These are phyloP conservation scores for Conopomorpha cramerella DNA, from an alignment of 1,140 invertebrate genomes.

Conservation along the genomic window DNA sequence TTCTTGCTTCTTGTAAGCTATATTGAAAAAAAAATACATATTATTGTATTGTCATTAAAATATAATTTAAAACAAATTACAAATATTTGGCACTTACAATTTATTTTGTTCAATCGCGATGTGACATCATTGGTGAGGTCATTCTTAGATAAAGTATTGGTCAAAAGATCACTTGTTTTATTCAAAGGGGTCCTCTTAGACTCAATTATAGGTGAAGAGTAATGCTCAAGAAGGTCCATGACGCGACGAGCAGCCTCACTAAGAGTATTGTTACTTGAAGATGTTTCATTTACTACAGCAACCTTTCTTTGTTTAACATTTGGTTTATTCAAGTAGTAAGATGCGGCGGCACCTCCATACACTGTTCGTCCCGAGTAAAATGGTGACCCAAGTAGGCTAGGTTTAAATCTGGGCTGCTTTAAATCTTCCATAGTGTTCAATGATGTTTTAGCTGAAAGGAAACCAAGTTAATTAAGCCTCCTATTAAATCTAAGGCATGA, in stretches of 20 bases:
- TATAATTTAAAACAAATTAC: background rate
- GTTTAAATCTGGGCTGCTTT: constrained; percentile 63
- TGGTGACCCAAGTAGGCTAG: constrained; percentile 60
- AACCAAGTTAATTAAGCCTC: too few relatives aligned
- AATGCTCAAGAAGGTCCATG: constrained; percentile 73
- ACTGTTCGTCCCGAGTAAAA: constrained; percentile 82
- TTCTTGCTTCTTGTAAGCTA: constrained; percentile 32
- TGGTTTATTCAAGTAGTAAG: constrained; percentile 55
- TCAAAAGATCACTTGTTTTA: too few relatives aligned
- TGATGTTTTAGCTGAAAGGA: constrained; percentile 28
- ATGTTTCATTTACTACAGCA: constrained; percentile 18
- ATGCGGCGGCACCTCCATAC: constrained; percentile 77
- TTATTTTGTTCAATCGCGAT: constrained; percentile 25
- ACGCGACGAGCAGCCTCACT: constrained; percentile 68
- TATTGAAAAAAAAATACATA: constrained; percentile 12
- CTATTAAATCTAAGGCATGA: too few relatives aligned
- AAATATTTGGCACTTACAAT: constrained; percentile 1
- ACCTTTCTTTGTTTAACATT: constrained; percentile 27
- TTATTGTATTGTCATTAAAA: too few relatives aligned
- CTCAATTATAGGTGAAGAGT: constrained; percentile 73
- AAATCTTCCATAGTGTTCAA: constrained; percentile 40
- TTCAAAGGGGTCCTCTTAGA: constrained; percentile 75
- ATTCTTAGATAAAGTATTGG: too few relatives aligned
- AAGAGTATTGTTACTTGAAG: constrained; percentile 16
- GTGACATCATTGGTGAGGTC: too few relatives aligned